Evolutionary conservation across 2,797 vertebrate species (phyloP), one percentile per base, ranked within the genome.

Genomic region (Xerus rutilus): DNA sequence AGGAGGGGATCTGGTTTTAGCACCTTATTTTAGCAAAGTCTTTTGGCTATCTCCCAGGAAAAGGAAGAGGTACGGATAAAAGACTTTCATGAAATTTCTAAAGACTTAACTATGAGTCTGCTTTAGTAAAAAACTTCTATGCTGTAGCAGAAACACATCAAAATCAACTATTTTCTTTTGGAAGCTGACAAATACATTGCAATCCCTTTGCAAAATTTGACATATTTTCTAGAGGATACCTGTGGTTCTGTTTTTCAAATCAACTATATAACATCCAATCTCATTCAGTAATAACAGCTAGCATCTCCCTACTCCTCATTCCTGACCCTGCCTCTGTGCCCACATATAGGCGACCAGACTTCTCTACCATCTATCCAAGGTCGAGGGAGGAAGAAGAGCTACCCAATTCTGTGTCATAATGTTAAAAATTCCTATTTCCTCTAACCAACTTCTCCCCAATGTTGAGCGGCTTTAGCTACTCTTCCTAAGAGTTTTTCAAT

Each of bases 41-140:
- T 92, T 64, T 65, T 43, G 18, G 23, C 11, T n/a, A 21, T n/a
- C 73, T 74, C 76, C 49, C 52, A 81, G 49, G 78, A 83, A 73
- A 78, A 92, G 9, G 39, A 3, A 86, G 54, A 65, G 54, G 15
- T 39, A 83, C 14, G 94, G 52, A 57, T 28, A 70, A 79, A 2
- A 2, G 30, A 35, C 77, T 49, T 64, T 65, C 47, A 52, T 59
- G 28, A 93, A 94, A 70, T 23, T 8, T 76, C 64, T 35, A 9
- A 92, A 92, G 62, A 39, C 14, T 95, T 62, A 52, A 52, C 17
- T 65, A 57, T 32, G 69, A 86, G 18, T 83, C 70, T 96, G 30
- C 12, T 32, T n/a, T 8, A 62, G 1, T 57, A 76, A 90, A 6
- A 14, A n/a, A 54, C 15, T 39, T 47, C 21, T 30, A 21, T 43